Evolutionary conservation across 2,113 vertebrate species (phyloP).

Genomic region (Promerops cafer): DNA sequence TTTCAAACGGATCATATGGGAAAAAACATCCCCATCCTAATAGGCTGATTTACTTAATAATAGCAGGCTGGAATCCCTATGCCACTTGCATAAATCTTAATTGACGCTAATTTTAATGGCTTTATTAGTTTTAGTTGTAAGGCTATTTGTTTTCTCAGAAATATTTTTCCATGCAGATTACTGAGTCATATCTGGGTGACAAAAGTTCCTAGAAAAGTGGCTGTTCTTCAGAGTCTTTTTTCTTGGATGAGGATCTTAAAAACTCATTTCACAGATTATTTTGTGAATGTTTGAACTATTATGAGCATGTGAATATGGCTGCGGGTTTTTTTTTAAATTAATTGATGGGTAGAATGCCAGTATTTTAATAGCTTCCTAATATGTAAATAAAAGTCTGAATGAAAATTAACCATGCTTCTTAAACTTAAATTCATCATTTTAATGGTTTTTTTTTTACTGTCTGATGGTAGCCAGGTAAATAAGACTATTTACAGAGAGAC

Average conservation of each 20-base stretch:
- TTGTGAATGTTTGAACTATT: background rate
- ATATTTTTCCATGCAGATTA: background rate
- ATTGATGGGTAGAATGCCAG: background rate
- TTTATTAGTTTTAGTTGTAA: conserved; percentile 4
- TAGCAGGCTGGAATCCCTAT: background rate
- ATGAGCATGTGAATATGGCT: background rate
- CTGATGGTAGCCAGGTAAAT: background rate
- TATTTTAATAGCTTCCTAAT: background rate
- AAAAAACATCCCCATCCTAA: background rate
- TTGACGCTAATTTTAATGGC: background rate
- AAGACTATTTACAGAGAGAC: background rate
- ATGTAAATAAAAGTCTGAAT: background rate
- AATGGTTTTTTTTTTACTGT: background rate
- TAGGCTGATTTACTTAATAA: background rate
- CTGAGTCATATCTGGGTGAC: background rate
- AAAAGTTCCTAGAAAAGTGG: background rate
- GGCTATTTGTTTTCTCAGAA: background rate
- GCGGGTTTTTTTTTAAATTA: background rate
- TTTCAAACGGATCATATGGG: background rate
- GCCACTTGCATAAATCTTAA: background rate
- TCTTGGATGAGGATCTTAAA: background rate
- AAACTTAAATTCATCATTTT: background rate
- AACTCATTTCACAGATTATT: background rate
- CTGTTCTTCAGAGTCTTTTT: background rate
- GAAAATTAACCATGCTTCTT: background rate